Conservation (phyloP, 1,140 invertebrate species). For the Subanguina moxae region DNA sequence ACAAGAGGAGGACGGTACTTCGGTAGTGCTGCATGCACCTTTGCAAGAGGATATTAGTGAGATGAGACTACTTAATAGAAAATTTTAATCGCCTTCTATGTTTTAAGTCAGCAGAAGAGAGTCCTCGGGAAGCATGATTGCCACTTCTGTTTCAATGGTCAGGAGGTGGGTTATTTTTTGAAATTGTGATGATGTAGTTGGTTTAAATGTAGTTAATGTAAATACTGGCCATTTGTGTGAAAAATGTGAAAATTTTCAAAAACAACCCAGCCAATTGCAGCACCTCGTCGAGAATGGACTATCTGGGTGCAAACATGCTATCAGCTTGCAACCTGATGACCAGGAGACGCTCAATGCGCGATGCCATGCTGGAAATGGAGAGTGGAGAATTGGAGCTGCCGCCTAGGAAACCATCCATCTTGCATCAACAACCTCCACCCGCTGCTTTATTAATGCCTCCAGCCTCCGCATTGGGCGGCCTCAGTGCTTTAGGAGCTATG, state of each 20-base stretch:
- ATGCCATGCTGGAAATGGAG: slow-evolving; percentile 20
- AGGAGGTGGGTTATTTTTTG: too few relatives aligned
- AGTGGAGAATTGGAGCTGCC: slow-evolving; percentile 17
- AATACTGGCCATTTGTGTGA: too few relatives aligned
- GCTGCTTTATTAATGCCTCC: neutral
- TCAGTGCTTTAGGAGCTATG: neutral
- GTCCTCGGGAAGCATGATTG: too few relatives aligned
- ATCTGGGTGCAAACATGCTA: neutral
- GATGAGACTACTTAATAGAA: too few relatives aligned
- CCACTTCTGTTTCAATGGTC: too few relatives aligned
- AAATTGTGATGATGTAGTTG: too few relatives aligned
- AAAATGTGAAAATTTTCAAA: too few relatives aligned
- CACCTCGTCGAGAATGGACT: neutral
- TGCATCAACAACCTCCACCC: slow-evolving; percentile 8
- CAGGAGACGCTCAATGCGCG: slow-evolving; percentile 19
- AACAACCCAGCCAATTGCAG: too few relatives aligned
- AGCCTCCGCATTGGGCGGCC: slow-evolving; percentile 4
- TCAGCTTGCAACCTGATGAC: neutral
- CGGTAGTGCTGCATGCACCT: neutral
- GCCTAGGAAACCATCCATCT: slow-evolving; percentile 12
- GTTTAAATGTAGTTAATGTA: too few relatives aligned
- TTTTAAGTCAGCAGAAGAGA: too few relatives aligned
- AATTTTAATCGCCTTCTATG: too few relatives aligned
- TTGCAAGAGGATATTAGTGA: too few relatives aligned
- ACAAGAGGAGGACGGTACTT: neutral